Base-by-base conservation (phyloP, 2,888 invertebrate genomes). In the Acleris cristana region DNA sequence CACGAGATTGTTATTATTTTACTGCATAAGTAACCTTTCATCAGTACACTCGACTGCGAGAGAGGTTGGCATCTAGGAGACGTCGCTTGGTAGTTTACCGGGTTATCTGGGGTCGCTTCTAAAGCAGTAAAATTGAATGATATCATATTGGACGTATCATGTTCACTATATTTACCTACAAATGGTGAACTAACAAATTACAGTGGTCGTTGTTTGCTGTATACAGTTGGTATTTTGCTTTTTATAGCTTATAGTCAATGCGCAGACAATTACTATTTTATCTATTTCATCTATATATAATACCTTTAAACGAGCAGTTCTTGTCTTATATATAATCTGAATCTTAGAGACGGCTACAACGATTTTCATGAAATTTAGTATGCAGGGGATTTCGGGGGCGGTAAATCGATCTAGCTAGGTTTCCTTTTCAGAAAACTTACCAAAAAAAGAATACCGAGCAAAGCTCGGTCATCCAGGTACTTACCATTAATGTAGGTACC, bases 101-200 rank as follows among this genome's bases (percentile, higher is more conserved):
- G 92, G 92, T 92, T 92, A 92, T 92, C 91, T 76, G 69, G 76
- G 91, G 90, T 90, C 91, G 84, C 82, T 86, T 88, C 88, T 87
- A 87, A 89, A 91, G 91, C 90, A 90, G 89, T 91, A 90, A 90
- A 89, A 91, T 92, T 91, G 86, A 92, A 92, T 88, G 90, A 91
- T 92, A 92, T 89, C 89, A 75, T 84, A 86, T 86, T 87, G 83
- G 85, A 84, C 83, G 83, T 86, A 85, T 85, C 84, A 83, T 87
- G 83, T 87, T 83, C 81, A 84, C 86, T 86, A 84, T 89, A 87
- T 89, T 88, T 88, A 88, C 86, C 78, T 87, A 88, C 88, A 90
- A 89, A 87, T 88, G 82, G 84, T 82, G 78, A 83, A 85, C 86
- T 82, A 87, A 88, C 86, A 86, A 87, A 88, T 87, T 84, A 86